These are phyloP conservation scores for Helogale parvula DNA, from an alignment of 2,113 vertebrate genomes.

Conservation along the genomic window DNA sequence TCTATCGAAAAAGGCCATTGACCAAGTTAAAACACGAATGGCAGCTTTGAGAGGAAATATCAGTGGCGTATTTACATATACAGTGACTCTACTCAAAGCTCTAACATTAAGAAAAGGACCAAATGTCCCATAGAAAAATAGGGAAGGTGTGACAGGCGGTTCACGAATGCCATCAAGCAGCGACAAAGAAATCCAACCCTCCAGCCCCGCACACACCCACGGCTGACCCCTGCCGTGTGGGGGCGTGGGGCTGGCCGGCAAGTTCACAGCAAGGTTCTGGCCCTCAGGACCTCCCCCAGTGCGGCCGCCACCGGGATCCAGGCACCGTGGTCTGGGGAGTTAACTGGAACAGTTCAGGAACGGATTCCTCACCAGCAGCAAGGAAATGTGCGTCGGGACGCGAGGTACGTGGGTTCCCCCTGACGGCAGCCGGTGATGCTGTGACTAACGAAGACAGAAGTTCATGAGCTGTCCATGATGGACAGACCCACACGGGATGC, in stretches of 20 bases:
- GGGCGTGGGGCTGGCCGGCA: neutral
- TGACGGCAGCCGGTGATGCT: accelerated
- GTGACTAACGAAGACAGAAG: neutral
- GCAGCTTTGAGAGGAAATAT: neutral
- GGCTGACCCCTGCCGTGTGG: neutral
- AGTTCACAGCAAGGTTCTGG: neutral
- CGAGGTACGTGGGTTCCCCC: accelerated
- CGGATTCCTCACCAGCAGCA: neutral
- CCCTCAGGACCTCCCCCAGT: accelerated
- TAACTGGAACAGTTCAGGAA: neutral
- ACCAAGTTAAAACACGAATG: neutral
- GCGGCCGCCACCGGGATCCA: accelerated
- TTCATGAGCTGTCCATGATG: accelerated
- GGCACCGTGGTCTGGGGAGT: accelerated
- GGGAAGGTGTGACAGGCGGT: neutral
- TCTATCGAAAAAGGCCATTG: neutral
- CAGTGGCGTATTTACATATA: neutral
- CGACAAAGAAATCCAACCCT: neutral
- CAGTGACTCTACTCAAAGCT: neutral
- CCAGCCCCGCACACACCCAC: neutral
- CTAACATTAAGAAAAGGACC: neutral
- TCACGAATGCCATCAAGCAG: neutral
- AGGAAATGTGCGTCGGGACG: neutral
- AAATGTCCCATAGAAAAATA: neutral
- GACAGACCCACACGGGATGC: no score